These are phyloP conservation scores for Pocillopora grandis DNA, from an alignment of 92 coral and sea anemone species.

Conservation along the genomic window DNA sequence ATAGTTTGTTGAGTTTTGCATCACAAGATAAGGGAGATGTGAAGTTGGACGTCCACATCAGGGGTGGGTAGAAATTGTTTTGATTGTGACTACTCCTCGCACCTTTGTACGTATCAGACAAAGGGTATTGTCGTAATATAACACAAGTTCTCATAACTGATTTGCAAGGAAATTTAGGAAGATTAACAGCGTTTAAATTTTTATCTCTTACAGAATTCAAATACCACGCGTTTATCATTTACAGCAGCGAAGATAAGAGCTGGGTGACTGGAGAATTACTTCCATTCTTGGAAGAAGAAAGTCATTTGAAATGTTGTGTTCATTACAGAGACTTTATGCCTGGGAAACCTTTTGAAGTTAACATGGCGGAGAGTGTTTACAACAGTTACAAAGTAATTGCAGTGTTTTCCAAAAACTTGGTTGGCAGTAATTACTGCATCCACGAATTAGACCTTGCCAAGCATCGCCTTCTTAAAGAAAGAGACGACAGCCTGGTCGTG, in stretches of 20 bases:
- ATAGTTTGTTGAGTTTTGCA: not conserved
- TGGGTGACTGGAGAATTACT: not conserved
- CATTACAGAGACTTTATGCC: constrained; percentile 32
- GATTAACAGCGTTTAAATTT: not conserved
- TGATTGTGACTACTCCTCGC: too few relatives aligned
- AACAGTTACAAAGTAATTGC: constrained; percentile 31
- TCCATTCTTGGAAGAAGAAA: constrained; percentile 14
- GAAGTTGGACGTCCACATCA: too few relatives aligned
- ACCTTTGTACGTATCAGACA: too few relatives aligned
- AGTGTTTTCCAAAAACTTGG: constrained; percentile 13
- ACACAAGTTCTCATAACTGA: too few relatives aligned
- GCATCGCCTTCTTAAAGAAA: not conserved
- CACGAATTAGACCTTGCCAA: constrained; percentile 30
- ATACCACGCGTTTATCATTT: constrained; percentile 29
- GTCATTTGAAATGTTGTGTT: constrained; percentile 20
- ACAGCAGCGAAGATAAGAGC: not conserved
- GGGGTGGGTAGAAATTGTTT: too few relatives aligned
- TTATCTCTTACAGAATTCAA: not conserved
- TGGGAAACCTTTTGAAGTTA: constrained; percentile 5
- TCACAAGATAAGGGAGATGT: too few relatives aligned
- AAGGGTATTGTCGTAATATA: too few relatives aligned
- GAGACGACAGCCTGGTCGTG: constrained; percentile 15
- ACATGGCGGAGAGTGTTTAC: constrained; percentile 21
- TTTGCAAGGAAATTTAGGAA: too few relatives aligned
- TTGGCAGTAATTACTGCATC: constrained; percentile 6